Evolutionary conservation across 2,888 invertebrate genomes (phyloP).

Genomic region (Apamea epomidion): DNA sequence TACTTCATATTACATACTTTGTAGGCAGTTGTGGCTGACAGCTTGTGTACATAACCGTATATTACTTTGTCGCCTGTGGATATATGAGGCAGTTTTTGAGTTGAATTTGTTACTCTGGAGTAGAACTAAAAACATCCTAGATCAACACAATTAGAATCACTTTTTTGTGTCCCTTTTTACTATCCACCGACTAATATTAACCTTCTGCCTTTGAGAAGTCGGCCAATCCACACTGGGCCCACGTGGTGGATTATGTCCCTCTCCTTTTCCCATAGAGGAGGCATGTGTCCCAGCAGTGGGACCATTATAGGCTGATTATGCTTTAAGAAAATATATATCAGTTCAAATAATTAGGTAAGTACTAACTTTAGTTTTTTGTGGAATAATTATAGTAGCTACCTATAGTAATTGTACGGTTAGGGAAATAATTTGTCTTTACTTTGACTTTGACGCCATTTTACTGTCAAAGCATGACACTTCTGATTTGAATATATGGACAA

Average conservation of each 20-base stretch:
- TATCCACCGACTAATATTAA: background rate
- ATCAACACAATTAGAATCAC: background rate
- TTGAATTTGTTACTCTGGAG: background rate
- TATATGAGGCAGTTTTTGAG: background rate
- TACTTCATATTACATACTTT: conserved; percentile 30
- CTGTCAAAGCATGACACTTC: background rate
- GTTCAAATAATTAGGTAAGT: no score
- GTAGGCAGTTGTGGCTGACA: background rate
- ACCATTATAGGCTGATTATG: no score
- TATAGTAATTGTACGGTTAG: no score
- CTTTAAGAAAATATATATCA: no score
- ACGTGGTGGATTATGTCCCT: background rate
- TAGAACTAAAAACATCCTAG: background rate
- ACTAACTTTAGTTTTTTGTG: no score
- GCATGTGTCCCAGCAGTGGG: no score
- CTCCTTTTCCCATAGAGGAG: no score
- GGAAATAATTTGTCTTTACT: no score
- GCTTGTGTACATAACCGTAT: conserved; percentile 15
- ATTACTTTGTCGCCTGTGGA: background rate
- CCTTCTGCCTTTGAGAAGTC: background rate
- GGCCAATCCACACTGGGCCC: background rate
- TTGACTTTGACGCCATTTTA: background rate
- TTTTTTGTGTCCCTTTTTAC: background rate
- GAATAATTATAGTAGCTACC: no score
- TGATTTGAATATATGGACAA: background rate